Base-by-base conservation (phyloP, 2,888 invertebrate species). In the Nymphalis polychloros region DNA sequence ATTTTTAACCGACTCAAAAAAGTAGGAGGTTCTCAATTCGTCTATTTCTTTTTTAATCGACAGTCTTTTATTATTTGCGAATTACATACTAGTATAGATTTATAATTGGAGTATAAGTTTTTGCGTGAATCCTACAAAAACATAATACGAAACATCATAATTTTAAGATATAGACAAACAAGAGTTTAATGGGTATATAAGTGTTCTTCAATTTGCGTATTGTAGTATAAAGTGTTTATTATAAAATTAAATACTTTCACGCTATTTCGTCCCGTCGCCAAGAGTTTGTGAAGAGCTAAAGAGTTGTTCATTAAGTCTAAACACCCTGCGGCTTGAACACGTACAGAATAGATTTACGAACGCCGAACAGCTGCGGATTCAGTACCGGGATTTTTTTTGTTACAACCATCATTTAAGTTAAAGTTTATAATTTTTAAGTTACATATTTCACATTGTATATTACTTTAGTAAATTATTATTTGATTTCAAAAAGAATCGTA, bases 221-320 rank as follows among this genome's bases (percentile, higher is more conserved):
- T 57, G 57, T 57, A 57, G n/a, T 57, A 5, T 41, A 41, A 57
- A 57, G 57, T 57, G 66, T 67, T 67, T 68, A 62, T 72, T 64
- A 65, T 66, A 61, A 73, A 71, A 71, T 71, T 71, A 72, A 73
- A 75, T 68, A 75, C 72, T 75, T 70, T 69, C 53, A 67, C 68
- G 60, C 73, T 63, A 67, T 73, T 74, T 73, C 69, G 71, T 67
- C 69, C 68, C 67, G 63, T 64, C 68, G 72, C 63, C 63, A 72
- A 72, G 67, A 67, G 72, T 71, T 64, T 63, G 66, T 72, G 71
- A 67, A 65, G 72, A 72, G 69, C 64, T 75, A 75, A 74, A 74
- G 73, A 75, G 76, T 81, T 84, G 84, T 88, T 89, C 85, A 89
- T 89, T 88, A 89, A 81, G 81, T 79, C 80, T 78, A 81, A 85